Percentiles rank a stretch among this genome's conserved stretches.
Evolutionary conservation across 2,113 vertebrate species (phyloP).

Genomic region (Poeciliopsis turrubarensis): DNA sequence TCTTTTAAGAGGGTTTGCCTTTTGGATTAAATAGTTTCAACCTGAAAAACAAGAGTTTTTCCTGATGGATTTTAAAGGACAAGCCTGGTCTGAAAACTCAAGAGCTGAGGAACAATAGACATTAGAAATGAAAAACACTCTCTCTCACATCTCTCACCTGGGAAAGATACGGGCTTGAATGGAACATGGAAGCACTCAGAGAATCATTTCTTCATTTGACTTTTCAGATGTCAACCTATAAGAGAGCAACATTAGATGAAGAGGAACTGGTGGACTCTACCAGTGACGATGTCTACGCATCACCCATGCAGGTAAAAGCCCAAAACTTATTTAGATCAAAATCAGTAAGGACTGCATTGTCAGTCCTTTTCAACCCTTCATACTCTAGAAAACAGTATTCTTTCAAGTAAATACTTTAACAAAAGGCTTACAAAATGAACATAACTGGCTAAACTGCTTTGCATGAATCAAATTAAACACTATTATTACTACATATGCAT

Average conservation of each 20-base stretch:
- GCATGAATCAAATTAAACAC: too few species aligned
- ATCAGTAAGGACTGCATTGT: neutral
- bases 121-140: neutral
- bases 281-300: slow-evolving; percentile 86
- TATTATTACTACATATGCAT: too few species aligned
- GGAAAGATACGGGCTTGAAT: slow-evolving; percentile 6
- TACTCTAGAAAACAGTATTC: too few species aligned
- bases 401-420: too few species aligned
- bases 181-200: slow-evolving; percentile 80
- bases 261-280: slow-evolving; percentile 91
- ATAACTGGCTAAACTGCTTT: too few species aligned
- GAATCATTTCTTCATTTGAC: slow-evolving; percentile 84
- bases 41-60: slow-evolving; percentile 33
- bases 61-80: slow-evolving; percentile 58
- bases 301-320: slow-evolving; percentile 85
- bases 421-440: too few species aligned
- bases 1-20: neutral
- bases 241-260: slow-evolving; percentile 91
- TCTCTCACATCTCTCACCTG: slow-evolving; percentile 14
- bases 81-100: slow-evolving; percentile 32
- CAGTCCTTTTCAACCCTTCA: too few species aligned
- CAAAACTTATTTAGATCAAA: neutral
- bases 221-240: slow-evolving; percentile 95
- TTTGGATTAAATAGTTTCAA: slow-evolving; percentile 17
- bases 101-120: slow-evolving; percentile 34